Conservation (phyloP, 2,113 vertebrate genomes). For the Gallinago undulata region DNA sequence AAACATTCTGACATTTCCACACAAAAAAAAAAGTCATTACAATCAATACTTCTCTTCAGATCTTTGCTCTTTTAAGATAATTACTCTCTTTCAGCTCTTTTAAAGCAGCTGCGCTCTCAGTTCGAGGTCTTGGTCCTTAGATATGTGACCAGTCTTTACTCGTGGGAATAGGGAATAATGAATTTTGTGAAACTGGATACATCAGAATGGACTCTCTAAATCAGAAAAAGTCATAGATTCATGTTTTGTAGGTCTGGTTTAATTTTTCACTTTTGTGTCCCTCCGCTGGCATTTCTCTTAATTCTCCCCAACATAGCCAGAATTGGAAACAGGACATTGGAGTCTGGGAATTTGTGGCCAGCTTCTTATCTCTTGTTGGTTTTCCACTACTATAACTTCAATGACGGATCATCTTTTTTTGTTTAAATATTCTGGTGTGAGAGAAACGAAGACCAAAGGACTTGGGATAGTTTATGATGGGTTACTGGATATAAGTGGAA, state of each 20-base stretch:
- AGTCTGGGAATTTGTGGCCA: constrained; percentile 38
- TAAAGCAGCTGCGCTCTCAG: neutral
- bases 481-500: constrained; percentile 17
- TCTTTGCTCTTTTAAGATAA: neutral
- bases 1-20: neutral
- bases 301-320: constrained; percentile 8
- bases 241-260: constrained; percentile 16
- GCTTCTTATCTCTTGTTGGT: constrained; percentile 40
- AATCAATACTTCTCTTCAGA: constrained; percentile 13
- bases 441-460: constrained; percentile 38
- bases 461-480: constrained; percentile 26
- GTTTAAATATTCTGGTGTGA: constrained; percentile 53
- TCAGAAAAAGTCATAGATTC: constrained; percentile 31
- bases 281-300: constrained; percentile 55
- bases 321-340: constrained; percentile 52
- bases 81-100: neutral
- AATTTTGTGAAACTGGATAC: constrained; percentile 35
- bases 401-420: constrained; percentile 35
- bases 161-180: neutral
- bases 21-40: neutral
- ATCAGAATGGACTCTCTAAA: neutral
- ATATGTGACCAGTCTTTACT: neutral
- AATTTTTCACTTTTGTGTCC: constrained; percentile 53
- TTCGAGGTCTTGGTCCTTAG: neutral
- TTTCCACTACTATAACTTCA: constrained; percentile 3